Conservation (phyloP, 2,888 invertebrate species). For the Drosophila eohydei region DNA sequence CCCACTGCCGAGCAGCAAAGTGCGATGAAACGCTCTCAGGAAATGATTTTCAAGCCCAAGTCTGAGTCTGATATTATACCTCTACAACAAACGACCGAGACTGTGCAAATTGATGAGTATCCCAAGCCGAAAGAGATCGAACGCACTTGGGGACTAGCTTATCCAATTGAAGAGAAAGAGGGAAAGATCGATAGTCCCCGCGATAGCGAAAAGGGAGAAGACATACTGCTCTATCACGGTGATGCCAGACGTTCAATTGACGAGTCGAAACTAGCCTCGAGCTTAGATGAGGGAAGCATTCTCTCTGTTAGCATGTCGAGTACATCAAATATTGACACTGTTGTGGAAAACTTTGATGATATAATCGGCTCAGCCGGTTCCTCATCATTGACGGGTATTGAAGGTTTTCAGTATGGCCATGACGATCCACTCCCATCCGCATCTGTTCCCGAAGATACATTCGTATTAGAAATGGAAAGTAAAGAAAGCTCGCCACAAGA, state of each 20-base stretch:
- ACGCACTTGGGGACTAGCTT: slow-evolving; percentile 79
- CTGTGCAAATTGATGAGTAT: slow-evolving; percentile 61
- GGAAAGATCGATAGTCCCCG: slow-evolving; percentile 64
- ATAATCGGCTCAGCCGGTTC: slow-evolving; percentile 83
- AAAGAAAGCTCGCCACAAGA: slow-evolving; percentile 77
- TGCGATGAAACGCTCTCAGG: slow-evolving; percentile 94
- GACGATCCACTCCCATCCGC: slow-evolving; percentile 68
- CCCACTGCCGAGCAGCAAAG: slow-evolving; percentile 85
- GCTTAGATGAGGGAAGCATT: slow-evolving; percentile 87
- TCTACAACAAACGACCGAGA: slow-evolving; percentile 80
- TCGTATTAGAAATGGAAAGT: slow-evolving; percentile 75
- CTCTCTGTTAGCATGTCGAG: slow-evolving; percentile 87
- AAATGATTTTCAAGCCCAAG: slow-evolving; percentile 94
- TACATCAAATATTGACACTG: slow-evolving; percentile 86
- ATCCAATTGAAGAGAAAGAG: slow-evolving; percentile 83
- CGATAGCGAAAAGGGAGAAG: slow-evolving; percentile 71
- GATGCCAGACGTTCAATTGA: slow-evolving; percentile 81
- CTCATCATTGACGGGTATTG: slow-evolving; percentile 83
- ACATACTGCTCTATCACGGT: slow-evolving; percentile 78
- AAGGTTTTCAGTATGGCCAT: slow-evolving; percentile 76
- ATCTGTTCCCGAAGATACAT: slow-evolving; percentile 76
- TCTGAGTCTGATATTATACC: slow-evolving; percentile 81
- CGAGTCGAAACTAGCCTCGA: slow-evolving; percentile 86
- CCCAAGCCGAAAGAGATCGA: slow-evolving; percentile 74
- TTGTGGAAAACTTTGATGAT: slow-evolving; percentile 84